These are phyloP conservation scores for Drosophila lacicola DNA, from an alignment of 2,888 invertebrate species.

Conservation along the genomic window DNA sequence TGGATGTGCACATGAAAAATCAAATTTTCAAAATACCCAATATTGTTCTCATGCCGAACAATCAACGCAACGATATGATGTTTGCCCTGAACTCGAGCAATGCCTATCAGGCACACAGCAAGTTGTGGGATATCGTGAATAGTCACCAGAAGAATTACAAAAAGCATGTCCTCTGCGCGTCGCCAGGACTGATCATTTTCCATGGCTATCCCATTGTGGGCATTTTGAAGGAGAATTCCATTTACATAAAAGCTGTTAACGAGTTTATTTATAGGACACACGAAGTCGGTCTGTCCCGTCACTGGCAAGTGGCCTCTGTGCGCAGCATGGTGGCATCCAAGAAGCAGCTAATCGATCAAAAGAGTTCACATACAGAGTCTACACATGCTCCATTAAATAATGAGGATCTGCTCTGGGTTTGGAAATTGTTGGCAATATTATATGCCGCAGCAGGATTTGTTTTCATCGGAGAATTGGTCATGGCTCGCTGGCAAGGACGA, in stretches of 20 bases:
- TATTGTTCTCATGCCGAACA: not conserved
- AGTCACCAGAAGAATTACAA: not conserved
- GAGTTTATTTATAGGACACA: conserved; percentile 4
- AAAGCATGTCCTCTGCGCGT: not conserved
- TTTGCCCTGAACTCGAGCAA: conserved; percentile 1
- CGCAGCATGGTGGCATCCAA: not conserved
- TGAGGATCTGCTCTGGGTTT: conserved; percentile 15
- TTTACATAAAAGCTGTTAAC: not conserved
- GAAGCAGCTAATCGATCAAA: not conserved
- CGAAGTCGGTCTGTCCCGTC: not conserved
- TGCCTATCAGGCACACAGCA: conserved; percentile 4
- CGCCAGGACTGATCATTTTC: conserved; percentile 4
- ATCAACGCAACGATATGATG: not conserved
- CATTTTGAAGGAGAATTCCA: not conserved
- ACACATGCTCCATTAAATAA: not conserved
- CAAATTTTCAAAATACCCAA: not conserved
- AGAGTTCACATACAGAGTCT: not conserved
- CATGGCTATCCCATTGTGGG: not conserved
- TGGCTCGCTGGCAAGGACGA: not conserved
- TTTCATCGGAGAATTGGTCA: not conserved
- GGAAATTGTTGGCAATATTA: not conserved
- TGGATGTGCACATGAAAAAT: not conserved
- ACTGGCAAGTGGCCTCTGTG: not conserved
- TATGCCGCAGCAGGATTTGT: not conserved
- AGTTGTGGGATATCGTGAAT: not conserved